Evolutionary conservation across 1,140 invertebrate species (phyloP).

Genomic region (Leguminivora glycinivorella): DNA sequence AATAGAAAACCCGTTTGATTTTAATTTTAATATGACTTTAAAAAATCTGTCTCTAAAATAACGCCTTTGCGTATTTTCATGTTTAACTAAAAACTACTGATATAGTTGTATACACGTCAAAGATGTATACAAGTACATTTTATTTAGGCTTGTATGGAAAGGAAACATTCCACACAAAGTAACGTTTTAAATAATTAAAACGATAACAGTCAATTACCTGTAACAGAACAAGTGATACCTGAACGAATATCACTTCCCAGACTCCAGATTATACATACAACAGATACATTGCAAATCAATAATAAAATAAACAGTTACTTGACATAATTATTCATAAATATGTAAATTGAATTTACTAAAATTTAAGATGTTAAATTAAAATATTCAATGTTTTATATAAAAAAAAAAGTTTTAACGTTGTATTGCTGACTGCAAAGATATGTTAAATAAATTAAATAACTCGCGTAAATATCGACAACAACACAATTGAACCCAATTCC

Average conservation of each 20-base stretch:
- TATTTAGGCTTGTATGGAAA: not conserved
- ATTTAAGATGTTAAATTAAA: constrained; percentile 24
- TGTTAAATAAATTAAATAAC: not conserved
- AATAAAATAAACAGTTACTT: not conserved
- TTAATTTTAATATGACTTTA: not conserved
- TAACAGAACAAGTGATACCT: not conserved
- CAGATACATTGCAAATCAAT: not conserved
- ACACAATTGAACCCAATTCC: too few species aligned
- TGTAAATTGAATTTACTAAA: constrained; percentile 25
- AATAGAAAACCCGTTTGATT: not conserved
- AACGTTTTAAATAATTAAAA: not conserved
- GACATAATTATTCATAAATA: not conserved
- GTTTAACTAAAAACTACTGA: too few species aligned
- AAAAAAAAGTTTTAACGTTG: constrained; percentile 3
- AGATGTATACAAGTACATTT: not conserved
- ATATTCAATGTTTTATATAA: constrained; percentile 13
- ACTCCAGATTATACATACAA: too few species aligned
- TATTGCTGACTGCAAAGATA: not conserved
- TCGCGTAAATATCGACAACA: not conserved
- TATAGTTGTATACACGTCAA: not conserved
- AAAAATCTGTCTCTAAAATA: too few species aligned
- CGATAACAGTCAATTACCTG: not conserved
- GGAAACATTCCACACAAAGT: not conserved
- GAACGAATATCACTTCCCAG: too few species aligned
- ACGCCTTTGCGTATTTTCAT: too few species aligned